Evolutionary conservation across 2,888 invertebrate genomes (phyloP).

Genomic region (Agrochola lychnidis): DNA sequence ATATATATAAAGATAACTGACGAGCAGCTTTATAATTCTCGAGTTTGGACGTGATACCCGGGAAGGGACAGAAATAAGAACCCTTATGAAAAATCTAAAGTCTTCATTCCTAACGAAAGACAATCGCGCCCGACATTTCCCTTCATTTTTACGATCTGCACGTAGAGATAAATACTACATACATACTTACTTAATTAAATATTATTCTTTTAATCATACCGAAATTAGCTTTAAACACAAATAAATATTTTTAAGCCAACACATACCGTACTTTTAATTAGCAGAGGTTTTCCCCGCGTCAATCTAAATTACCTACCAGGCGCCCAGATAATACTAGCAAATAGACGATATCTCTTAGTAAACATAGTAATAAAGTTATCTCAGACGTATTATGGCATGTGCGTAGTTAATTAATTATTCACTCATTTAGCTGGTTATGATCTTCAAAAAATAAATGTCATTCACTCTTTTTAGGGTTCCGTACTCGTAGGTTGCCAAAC

Average conservation of each 20-base stretch:
- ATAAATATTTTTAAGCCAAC: slow-evolving; percentile 12
- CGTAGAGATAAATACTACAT: background rate
- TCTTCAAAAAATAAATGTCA: slow-evolving; percentile 13
- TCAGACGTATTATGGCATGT: slow-evolving; percentile 7
- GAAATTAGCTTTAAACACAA: slow-evolving; percentile 22
- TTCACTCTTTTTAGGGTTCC: background rate
- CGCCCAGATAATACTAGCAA: slow-evolving; percentile 50
- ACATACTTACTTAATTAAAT: slow-evolving; percentile 8
- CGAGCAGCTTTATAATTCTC: too few species aligned
- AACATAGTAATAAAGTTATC: slow-evolving; percentile 43
- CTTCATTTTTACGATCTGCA: background rate
- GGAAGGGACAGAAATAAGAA: background rate
- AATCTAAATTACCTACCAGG: slow-evolving; percentile 45
- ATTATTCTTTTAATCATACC: slow-evolving; percentile 18
- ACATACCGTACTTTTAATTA: slow-evolving; percentile 28
- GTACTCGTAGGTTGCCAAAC: too few species aligned
- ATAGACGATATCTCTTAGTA: slow-evolving; percentile 27
- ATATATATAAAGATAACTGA: too few species aligned
- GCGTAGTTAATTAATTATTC: slow-evolving; percentile 36
- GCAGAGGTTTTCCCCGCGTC: slow-evolving; percentile 47
- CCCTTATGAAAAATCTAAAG: background rate
- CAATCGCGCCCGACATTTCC: background rate
- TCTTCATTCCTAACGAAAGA: background rate
- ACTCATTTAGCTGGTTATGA: slow-evolving; percentile 21
- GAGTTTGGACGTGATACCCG: too few species aligned